Base-by-base conservation (phyloP, 2,888 invertebrate genomes). In the Plebejus melissa region DNA sequence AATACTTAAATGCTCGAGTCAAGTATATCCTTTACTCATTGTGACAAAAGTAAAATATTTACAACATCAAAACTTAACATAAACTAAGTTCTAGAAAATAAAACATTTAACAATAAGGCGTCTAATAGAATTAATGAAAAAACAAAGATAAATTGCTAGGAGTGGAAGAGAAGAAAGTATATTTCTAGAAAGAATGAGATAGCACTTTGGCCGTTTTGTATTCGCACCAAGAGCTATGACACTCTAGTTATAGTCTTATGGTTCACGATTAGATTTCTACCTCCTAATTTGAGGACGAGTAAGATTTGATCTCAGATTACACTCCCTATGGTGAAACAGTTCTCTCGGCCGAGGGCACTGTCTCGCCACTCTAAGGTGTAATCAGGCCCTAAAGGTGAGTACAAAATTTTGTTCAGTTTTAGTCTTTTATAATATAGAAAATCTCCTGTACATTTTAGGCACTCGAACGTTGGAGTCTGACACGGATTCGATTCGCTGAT, bases 1-100 rank as follows among this genome's bases (percentile, higher is more conserved):
- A 84, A 83, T 83, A 86, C 87, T 88, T 88, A 86, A 88, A 83
- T 82, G 76, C 76, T 60, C 69, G n/a, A 82, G 85, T 89, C 88
- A 88, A 89, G 86, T 86, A 82, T 82, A 80, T 83, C 83, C 81
- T 88, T 84, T 84, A 85, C 83, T 81, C 78, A 77, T 77, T 76
- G 78, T 78, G 77, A 79, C 46, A 57, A 46, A 74, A 50, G 32
- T 76, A 74, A 77, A 41, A 77, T 81, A 81, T 80, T 78, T 81
- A 81, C 79, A 80, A 74, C 76, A 58, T 28, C 16, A 65, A 74
- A 77, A 77, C 77, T 76, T 75, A 75, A 75, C 75, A 76, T 69
- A 76, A 70, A 75, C 72, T 77, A 74, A 74, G 69, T 16, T 57
- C 74, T 76, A 76, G 69, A 50, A 57, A 72, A n/a, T 65, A 65